Evolutionary conservation across 2,888 invertebrate genomes (phyloP), one percentile per base, ranked within the genome.

Genomic region (Tromatobia lineatoria): DNA sequence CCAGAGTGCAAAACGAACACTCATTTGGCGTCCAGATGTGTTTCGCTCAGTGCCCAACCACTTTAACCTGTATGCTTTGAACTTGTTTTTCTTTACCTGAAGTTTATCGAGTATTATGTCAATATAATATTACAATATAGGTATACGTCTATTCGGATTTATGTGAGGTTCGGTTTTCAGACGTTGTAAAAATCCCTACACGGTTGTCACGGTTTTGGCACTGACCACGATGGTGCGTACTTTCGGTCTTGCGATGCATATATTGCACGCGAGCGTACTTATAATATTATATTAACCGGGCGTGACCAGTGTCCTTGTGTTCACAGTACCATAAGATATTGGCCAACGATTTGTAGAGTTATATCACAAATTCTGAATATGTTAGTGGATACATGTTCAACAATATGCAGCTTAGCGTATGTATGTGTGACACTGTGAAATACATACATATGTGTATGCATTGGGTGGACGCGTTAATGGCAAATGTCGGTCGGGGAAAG

Each of bases 401-500:
- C 23, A 54, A 20, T 23, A 23, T 54, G 54, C 23, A 6, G 25
- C 15, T 57, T 15, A 38, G n/a, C 23, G 15, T 57, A 23, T 50
- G 45, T 15, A 45, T 45, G 7, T 45, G 45, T 8, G 45, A 45
- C 8, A 11, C 45, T 7, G 29, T 7, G 15, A 34, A 23, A 71
- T 54, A 8, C 38, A 38, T 34, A 57, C 18, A 42, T n/a, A 75
- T 64, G 34, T 34, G 50, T 25, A 15, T 15, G 57, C 23, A 34
- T 64, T 64, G 38, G 20, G 50, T 64, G 42, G 54, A 54, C 42
- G 54, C 25, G 54, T 76, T 86, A 85, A 82, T 61, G 74, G 80
- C 82, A 64, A 69, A 80, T 75, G 80, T 47, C 77, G 74, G 82
- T 85, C 85, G 85, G 73, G 59, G 77, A 75, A 77, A 77, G 66